Conservation (phyloP, 37 sponge, comb jelly and placozoan species). For the Crambe crambe region DNA sequence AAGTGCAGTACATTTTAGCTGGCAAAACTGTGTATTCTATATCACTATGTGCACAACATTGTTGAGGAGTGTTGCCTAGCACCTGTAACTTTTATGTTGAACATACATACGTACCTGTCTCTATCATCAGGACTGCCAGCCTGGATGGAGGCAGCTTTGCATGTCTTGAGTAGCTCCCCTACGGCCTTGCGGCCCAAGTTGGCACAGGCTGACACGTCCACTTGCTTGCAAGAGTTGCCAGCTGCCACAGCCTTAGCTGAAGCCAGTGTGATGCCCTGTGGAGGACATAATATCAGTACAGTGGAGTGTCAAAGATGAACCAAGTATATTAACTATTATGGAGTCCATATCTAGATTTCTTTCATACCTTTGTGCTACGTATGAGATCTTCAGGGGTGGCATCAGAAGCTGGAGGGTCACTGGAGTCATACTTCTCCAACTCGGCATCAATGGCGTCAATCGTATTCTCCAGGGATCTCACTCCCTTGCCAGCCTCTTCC, state of each 20-base stretch:
- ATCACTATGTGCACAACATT: not conserved
- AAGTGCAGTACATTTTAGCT: not conserved
- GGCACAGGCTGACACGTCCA: slow-evolving; percentile 88
- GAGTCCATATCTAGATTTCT: too few species aligned
- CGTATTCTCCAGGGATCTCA: slow-evolving; percentile 85
- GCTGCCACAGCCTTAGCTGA: slow-evolving; percentile 86
- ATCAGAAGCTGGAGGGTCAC: slow-evolving; percentile 17
- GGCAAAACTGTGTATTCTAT: not conserved
- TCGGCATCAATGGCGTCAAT: slow-evolving; percentile 79
- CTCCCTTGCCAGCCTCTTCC: slow-evolving; percentile 84
- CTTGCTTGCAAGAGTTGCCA: slow-evolving; percentile 86
- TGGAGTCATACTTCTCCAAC: slow-evolving; percentile 43
- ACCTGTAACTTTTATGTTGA: too few species aligned
- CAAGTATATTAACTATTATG: not conserved
- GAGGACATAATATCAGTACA: too few species aligned
- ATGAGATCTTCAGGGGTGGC: slow-evolving; percentile 81
- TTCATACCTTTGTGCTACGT: slow-evolving; percentile 71
- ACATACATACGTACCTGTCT: slow-evolving; percentile 44
- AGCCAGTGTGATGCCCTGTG: slow-evolving; percentile 43
- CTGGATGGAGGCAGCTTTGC: slow-evolving; percentile 63
- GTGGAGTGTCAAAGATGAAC: too few species aligned
- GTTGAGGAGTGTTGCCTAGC: too few species aligned
- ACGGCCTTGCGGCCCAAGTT: slow-evolving; percentile 87
- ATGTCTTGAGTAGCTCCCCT: slow-evolving; percentile 65
- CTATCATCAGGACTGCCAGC: slow-evolving; percentile 60